A percentile compares a stretch with the other conserved stretches of the same genome.
Conservation (phyloP, 64 coral and sea anemone species). For the Porites australiensis region DNA sequence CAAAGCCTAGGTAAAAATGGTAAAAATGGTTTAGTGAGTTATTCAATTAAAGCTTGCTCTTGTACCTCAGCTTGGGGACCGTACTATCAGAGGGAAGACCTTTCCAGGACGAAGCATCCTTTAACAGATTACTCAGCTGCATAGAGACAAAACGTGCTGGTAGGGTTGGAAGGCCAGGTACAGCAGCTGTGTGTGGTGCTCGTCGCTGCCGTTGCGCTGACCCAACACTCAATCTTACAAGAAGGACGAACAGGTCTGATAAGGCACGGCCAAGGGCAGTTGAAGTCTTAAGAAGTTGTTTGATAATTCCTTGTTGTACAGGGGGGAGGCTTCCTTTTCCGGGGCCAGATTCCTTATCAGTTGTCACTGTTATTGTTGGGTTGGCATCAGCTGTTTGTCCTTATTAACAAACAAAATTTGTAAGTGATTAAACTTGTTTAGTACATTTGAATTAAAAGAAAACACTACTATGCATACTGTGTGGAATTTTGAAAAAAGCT, state of each 20-base stretch:
- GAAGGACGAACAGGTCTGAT: conserved; percentile 91
- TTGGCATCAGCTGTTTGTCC: conserved; percentile 25
- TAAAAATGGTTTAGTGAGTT: too few species aligned
- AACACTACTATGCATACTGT: too few species aligned
- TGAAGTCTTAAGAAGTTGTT: conserved; percentile 90
- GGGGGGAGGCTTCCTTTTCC: conserved; percentile 78
- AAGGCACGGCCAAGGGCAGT: conserved; percentile 83
- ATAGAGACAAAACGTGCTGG: conserved; percentile 76
- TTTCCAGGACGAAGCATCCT: conserved; percentile 82
- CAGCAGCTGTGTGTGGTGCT: conserved; percentile 66
- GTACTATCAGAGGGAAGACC: conserved; percentile 40
- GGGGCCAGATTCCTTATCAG: neutral
- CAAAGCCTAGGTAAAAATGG: too few species aligned
- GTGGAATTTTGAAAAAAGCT: too few species aligned
- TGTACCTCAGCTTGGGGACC: conserved; percentile 46
- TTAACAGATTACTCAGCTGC: conserved; percentile 80
- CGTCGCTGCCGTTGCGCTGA: conserved; percentile 91
- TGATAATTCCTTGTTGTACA: conserved; percentile 79
- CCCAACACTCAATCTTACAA: conserved; percentile 89
- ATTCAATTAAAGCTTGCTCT: too few species aligned
- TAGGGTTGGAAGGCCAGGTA: conserved; percentile 76
- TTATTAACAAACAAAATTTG: neutral
- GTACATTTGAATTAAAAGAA: too few species aligned
- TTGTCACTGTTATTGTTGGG: neutral
- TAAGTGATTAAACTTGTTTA: too few species aligned